Evolutionary conservation across 2,797 vertebrate genomes (phyloP).

Genomic region (Gymnothorax reevesii): DNA sequence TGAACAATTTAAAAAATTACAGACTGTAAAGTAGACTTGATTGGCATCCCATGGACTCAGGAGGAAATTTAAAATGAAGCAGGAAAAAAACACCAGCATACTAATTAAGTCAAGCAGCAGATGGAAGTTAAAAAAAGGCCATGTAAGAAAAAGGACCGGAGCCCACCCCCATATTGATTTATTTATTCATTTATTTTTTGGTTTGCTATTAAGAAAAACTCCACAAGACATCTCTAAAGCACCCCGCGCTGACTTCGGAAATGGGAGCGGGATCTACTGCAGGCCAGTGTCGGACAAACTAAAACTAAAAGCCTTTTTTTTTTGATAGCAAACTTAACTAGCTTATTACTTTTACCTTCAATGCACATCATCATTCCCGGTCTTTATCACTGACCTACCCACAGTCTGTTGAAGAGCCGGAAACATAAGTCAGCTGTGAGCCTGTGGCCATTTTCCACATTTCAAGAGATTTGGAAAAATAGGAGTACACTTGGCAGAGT

Average conservation of each 20-base stretch:
- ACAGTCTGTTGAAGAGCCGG: background rate
- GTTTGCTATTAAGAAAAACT: background rate
- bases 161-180: background rate
- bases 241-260: background rate
- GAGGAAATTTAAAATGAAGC: background rate
- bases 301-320: background rate
- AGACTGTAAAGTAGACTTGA: background rate
- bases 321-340: background rate
- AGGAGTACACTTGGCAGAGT: too few relatives aligned
- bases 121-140: background rate
- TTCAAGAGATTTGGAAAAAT: background rate
- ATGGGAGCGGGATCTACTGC: background rate
- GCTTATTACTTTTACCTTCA: background rate
- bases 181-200: background rate
- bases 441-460: background rate
- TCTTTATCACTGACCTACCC: background rate
- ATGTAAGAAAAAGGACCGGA: background rate
- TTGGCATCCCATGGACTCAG: background rate
- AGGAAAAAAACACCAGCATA: background rate
- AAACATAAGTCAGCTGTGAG: background rate
- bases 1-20: conserved; percentile 9
- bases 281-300: background rate
- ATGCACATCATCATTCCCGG: background rate
- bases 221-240: background rate
- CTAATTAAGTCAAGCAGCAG: conserved; percentile 1